Conservation (phyloP, 1,140 invertebrate genomes). For the Drosophila equinoxialis region DNA sequence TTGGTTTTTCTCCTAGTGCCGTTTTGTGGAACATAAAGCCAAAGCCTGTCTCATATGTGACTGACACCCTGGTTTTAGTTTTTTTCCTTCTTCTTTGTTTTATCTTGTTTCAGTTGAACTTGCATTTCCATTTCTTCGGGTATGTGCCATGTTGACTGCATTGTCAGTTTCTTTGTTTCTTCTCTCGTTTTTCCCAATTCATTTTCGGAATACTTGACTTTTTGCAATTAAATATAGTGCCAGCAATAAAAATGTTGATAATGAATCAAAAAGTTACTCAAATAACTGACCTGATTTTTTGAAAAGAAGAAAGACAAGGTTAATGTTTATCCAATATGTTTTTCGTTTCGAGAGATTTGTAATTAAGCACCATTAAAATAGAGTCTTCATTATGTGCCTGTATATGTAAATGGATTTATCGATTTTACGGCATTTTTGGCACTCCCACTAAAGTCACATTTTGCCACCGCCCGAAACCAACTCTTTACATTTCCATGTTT, state of each 20-base stretch:
- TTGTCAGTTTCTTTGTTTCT: conserved; percentile 20
- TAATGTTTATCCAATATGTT: too few relatives aligned
- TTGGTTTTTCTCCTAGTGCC: background rate
- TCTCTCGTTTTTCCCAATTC: conserved; percentile 18
- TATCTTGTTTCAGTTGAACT: conserved; percentile 25
- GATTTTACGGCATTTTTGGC: background rate
- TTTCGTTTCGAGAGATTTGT: background rate
- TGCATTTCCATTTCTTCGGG: background rate
- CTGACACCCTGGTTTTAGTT: conserved; percentile 19
- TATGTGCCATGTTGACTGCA: conserved; percentile 21
- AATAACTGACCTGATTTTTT: conserved; percentile 50
- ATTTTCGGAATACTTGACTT: background rate
- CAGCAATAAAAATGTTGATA: conserved; percentile 11
- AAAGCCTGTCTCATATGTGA: conserved; percentile 12
- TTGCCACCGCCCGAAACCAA: too few relatives aligned
- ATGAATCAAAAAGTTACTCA: conserved; percentile 6
- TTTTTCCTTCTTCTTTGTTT: background rate
- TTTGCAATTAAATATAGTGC: conserved; percentile 48
- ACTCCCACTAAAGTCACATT: background rate
- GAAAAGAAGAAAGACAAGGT: too few relatives aligned
- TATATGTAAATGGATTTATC: background rate
- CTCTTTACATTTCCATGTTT: background rate
- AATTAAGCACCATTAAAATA: background rate
- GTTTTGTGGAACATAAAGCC: conserved; percentile 2
- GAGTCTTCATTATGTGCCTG: background rate